These are phyloP conservation scores for Clusia tigrina DNA, from an alignment of 2,888 invertebrate species.

Conservation along the genomic window DNA sequence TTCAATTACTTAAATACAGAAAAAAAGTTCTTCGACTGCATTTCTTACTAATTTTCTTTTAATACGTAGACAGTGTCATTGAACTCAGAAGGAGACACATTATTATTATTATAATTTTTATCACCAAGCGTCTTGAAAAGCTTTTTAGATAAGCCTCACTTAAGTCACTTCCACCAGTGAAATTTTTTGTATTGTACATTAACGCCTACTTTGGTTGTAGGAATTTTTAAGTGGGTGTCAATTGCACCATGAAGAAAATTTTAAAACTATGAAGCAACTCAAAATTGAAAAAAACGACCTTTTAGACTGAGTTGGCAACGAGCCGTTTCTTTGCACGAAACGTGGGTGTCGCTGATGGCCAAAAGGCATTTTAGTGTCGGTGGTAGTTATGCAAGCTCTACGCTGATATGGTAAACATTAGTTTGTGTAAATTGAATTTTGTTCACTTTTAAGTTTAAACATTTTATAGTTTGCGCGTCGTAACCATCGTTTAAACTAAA, in stretches of 20 bases:
- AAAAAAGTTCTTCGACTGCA: slow-evolving; percentile 5
- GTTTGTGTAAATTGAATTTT: no score
- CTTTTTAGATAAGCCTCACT: slow-evolving; percentile 6
- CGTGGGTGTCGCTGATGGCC: slow-evolving; percentile 21
- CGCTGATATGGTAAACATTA: no score
- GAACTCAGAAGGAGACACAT: slow-evolving; percentile 20
- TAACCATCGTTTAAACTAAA: no score
- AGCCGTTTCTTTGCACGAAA: neutral
- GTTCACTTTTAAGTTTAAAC: no score
- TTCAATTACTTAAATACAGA: slow-evolving; percentile 41
- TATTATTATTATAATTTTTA: slow-evolving; percentile 9
- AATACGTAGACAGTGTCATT: slow-evolving; percentile 26
- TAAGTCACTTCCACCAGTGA: neutral
- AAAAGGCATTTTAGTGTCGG: slow-evolving; percentile 45
- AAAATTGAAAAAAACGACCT: slow-evolving; percentile 1
- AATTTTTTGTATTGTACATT: slow-evolving; percentile 7
- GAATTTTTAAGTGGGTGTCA: slow-evolving; percentile 53
- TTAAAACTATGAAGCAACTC: neutral
- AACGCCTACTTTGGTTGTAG: slow-evolving; percentile 25
- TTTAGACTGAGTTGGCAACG: slow-evolving; percentile 22
- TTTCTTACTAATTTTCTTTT: slow-evolving; percentile 18
- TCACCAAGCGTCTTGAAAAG: slow-evolving; percentile 8
- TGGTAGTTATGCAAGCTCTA: neutral
- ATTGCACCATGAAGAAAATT: slow-evolving; percentile 38
- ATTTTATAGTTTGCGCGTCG: no score